Base-by-base conservation (phyloP, 2,888 invertebrate genomes). In the Thymelicus acteon region DNA sequence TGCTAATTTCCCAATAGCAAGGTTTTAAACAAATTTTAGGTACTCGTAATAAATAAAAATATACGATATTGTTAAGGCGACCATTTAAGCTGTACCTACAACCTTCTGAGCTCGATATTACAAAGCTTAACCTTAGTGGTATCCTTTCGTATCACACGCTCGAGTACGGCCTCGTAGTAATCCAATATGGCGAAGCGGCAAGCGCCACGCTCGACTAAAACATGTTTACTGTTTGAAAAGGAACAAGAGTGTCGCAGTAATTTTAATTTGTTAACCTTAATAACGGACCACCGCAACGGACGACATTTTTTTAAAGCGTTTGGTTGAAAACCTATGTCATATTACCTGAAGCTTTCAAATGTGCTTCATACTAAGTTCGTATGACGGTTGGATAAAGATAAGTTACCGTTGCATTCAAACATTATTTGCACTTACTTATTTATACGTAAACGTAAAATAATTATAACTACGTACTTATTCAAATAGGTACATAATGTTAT, bases 81-180 rank as follows among this genome's bases (percentile, higher is more conserved):
- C 19, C 10, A 52, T 8, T 10, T 63, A 63, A 52, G 52, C 39
- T 61, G 13, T 47, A 48, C 31, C 44, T 37, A 37, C 24, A 52
- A 19, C 74, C 76, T 76, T 76, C 82, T 82, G 88, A 82, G 78
- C 84, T 78, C 84, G 86, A 88, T 78, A 79, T 82, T 89, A 90
- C 90, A 71, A 79, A 82, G 85, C 80, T 86, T 86, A 89, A 87
- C 91, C 90, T 90, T 86, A 87, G 82, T 79, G 80, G 82, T 90
- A 86, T 89, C 87, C 89, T 89, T 88, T 88, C 76, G 84, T 85
- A 87, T 85, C 85, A 88, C 80, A 87, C 84, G 85, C 82, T 85
- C 81, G 85, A 85, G 84, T 83, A 82, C 85, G 87, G 82, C 89
- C 91, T 90, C 88, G 86, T 80, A 79, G 92, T 90, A 91, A 93